These are phyloP conservation scores for Drosophila macrospina DNA, from an alignment of 2,888 invertebrate genomes.

Conservation along the genomic window DNA sequence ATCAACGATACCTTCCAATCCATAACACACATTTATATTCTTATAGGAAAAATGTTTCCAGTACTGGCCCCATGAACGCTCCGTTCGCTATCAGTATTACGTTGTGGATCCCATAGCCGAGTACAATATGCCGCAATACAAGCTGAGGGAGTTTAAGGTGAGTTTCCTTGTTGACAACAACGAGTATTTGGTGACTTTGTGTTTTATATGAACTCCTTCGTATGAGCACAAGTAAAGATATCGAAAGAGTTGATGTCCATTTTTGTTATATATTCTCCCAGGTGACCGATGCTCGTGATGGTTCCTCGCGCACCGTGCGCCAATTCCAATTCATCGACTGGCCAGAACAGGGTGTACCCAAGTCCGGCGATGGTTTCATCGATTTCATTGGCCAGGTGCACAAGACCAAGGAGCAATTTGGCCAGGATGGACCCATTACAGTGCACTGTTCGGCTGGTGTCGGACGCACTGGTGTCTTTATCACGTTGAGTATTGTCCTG, in stretches of 20 bases:
- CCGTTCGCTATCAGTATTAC: conserved; percentile 98
- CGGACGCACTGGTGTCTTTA: conserved; percentile 99
- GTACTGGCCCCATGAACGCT: conserved; percentile 99
- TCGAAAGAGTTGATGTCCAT: not conserved
- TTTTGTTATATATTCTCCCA: conserved; percentile 64
- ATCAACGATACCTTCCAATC: not conserved
- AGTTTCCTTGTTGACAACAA: conserved; percentile 35
- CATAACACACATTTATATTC: not conserved
- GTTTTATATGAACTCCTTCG: no score
- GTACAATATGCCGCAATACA: conserved; percentile 99
- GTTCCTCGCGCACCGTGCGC: conserved; percentile 96
- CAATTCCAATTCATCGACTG: conserved; percentile 99
- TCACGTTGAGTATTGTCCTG: conserved; percentile 98
- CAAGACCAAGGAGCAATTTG: conserved; percentile 99
- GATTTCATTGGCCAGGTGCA: conserved; percentile 99
- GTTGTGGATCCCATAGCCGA: conserved; percentile 99
- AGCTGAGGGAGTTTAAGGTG: conserved; percentile 98
- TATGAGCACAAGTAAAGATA: no score
- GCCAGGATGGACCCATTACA: conserved; percentile 99
- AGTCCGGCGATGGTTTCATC: conserved; percentile 99
- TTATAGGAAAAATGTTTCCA: conserved; percentile 98
- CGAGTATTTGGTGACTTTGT: no score
- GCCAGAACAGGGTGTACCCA: conserved; percentile 98
- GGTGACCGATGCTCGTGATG: conserved; percentile 98
- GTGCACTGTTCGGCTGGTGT: conserved; percentile 99